These are phyloP conservation scores for Vireo griseus DNA, from an alignment of 2,797 vertebrate genomes.

Conservation along the genomic window DNA sequence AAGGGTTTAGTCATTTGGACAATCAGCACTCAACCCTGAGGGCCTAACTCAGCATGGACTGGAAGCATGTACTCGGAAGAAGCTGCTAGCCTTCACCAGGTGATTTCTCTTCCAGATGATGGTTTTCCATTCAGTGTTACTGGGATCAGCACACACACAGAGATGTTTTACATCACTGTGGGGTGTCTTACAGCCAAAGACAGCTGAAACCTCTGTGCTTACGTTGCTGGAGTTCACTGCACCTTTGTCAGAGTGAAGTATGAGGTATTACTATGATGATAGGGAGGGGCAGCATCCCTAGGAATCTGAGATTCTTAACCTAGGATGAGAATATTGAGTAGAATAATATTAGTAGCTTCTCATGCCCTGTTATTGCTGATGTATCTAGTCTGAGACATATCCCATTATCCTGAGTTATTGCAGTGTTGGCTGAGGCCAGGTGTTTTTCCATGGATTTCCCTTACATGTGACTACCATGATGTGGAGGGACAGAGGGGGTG, in stretches of 20 bases:
- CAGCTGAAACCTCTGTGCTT: background rate
- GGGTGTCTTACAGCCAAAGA: background rate
- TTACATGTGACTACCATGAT: background rate
- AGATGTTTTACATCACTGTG: background rate
- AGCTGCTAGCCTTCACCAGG: background rate
- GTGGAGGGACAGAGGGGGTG: background rate
- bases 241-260: background rate
- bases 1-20: background rate
- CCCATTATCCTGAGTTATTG: background rate
- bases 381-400: background rate
- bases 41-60: rapidly evolving
- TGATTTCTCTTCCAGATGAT: background rate
- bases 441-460: background rate
- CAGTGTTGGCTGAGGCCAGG: background rate
- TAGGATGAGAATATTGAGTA: background rate
- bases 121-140: background rate
- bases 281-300: background rate
- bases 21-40: background rate
- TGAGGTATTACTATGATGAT: background rate
- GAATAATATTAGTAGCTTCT: background rate
- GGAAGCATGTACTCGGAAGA: background rate
- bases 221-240: background rate
- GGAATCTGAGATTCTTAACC: too few relatives aligned
- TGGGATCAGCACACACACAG: background rate
- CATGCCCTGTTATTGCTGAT: background rate